Evolutionary conservation across 2,113 vertebrate species (phyloP).

Genomic region (Xiphophorus couchianus): DNA sequence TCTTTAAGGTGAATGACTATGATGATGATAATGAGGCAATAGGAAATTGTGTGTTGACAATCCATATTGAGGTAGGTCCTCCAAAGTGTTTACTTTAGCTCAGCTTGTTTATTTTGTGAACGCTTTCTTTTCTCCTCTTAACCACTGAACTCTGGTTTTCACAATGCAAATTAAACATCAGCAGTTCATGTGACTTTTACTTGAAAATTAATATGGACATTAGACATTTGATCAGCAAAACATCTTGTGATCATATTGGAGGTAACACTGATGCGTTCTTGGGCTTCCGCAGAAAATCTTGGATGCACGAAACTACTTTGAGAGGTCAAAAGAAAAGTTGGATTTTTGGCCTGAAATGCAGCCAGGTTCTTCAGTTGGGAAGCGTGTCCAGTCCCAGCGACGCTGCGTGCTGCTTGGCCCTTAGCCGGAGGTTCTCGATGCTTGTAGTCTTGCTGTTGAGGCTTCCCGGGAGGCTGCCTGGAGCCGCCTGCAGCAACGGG

Average conservation of each 20-base stretch:
- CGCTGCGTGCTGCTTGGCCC: slow-evolving; percentile 96
- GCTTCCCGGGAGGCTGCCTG: slow-evolving; percentile 81
- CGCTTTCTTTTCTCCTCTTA: not conserved
- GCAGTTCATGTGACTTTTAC: not conserved
- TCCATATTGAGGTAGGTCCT: slow-evolving; percentile 13
- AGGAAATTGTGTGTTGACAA: not conserved
- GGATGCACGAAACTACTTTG: not conserved
- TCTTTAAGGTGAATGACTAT: slow-evolving; percentile 15
- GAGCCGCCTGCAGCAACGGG: slow-evolving; percentile 88
- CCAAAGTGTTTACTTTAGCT: slow-evolving; percentile 14
- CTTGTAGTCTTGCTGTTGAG: slow-evolving; percentile 99
- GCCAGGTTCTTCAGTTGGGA: slow-evolving; percentile 85
- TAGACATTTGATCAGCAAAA: not conserved
- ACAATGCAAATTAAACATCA: not conserved
- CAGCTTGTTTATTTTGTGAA: not conserved
- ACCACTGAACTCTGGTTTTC: slow-evolving; percentile 13
- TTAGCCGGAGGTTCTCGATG: slow-evolving; percentile 96
- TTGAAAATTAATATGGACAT: not conserved
- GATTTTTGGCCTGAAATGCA: not conserved
- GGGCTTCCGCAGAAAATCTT: slow-evolving; percentile 1
- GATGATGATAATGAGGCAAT: not conserved
- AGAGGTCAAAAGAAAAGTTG: slow-evolving; percentile 15
- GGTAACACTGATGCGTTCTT: not conserved
- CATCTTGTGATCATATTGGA: not conserved
- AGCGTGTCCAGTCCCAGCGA: slow-evolving; percentile 94